These are phyloP conservation scores for Chalcosyrphus nemorum DNA, from an alignment of 2,888 invertebrate species.

Conservation along the genomic window DNA sequence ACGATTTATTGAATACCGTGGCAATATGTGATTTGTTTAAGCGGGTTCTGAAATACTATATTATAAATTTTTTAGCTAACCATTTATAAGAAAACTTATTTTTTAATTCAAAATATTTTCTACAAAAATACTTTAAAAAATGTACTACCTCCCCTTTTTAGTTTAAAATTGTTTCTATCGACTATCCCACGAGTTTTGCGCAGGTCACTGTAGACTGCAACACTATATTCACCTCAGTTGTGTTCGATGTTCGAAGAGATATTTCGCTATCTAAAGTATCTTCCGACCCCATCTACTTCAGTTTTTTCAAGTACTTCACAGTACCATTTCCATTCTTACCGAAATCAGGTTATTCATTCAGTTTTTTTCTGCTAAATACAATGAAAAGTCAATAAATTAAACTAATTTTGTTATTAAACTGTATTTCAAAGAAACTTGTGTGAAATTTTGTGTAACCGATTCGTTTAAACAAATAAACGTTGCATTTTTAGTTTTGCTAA, in stretches of 20 bases:
- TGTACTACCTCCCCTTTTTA: no score
- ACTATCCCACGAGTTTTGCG: neutral
- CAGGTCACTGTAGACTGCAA: neutral
- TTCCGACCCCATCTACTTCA: neutral
- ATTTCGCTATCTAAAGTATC: neutral
- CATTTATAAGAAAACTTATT: no score
- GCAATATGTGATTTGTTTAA: no score
- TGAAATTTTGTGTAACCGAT: neutral
- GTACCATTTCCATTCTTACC: neutral
- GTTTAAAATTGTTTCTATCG: no score
- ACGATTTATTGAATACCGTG: no score
- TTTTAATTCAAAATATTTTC: no score
- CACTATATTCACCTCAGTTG: neutral
- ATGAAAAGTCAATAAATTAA: no score
- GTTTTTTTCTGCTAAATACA: neutral
- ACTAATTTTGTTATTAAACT: neutral
- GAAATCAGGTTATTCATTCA: neutral
- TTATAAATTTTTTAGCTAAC: no score
- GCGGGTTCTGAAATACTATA: no score
- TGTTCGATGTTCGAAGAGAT: neutral
- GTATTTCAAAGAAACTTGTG: neutral
- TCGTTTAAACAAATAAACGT: neutral
- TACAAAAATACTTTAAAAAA: no score
- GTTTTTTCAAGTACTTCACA: neutral
- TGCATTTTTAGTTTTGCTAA: neutral